A percentile compares a stretch with the other conserved stretches of the same genome.
Evolutionary conservation across 2,888 invertebrate species (phyloP).

Genomic region (Trichacis sp.): DNA sequence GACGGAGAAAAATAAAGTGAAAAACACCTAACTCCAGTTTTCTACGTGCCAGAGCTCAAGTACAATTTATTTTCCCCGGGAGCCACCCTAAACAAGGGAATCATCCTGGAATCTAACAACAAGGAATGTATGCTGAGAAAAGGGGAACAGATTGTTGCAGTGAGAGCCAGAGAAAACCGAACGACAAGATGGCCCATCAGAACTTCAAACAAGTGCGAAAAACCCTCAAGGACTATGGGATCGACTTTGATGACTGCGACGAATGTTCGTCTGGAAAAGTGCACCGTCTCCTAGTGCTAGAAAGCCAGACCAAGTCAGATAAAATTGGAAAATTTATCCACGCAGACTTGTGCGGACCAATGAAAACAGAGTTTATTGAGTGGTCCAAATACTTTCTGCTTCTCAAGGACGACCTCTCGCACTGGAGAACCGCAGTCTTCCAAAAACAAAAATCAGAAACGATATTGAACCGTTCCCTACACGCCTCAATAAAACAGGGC

Average conservation of each 20-base stretch:
- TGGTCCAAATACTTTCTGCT: too few relatives aligned
- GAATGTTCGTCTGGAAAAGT: too few relatives aligned
- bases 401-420: conserved; percentile 21
- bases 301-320: too few relatives aligned
- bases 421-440: conserved; percentile 25
- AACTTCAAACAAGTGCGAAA: too few relatives aligned
- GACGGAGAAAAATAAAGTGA: conserved; percentile 32
- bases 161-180: conserved; percentile 10
- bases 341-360: too few relatives aligned
- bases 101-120: conserved; percentile 26
- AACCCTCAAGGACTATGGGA: too few relatives aligned
- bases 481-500: conserved; percentile 37
- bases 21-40: conserved; percentile 23
- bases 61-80: conserved; percentile 25
- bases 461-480: conserved; percentile 13
- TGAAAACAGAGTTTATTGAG: too few relatives aligned
- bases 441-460: conserved; percentile 25
- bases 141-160: conserved; percentile 9
- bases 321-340: too few relatives aligned
- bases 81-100: conserved; percentile 31
- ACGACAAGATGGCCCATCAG: too few relatives aligned
- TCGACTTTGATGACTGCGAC: too few relatives aligned
- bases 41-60: conserved; percentile 17
- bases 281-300: too few relatives aligned
- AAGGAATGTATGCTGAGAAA: conserved; percentile 21